Evolutionary conservation across 2,113 vertebrate species (phyloP), one percentile per base, ranked within the genome.

Genomic region (Corythoichthys haematopterus): DNA sequence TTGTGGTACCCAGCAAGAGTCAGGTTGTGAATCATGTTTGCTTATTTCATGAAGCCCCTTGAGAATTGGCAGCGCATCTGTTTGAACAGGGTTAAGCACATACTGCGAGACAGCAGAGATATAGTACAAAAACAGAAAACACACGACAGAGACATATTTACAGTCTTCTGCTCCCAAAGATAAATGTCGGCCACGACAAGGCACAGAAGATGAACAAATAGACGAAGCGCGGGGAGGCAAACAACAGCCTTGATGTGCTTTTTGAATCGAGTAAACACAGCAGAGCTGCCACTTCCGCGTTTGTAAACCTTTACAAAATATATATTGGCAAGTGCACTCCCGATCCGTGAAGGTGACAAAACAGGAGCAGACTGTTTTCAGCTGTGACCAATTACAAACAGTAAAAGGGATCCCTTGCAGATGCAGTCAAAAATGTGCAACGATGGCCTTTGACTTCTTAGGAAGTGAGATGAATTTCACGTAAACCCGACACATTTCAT

Each of bases 331-430:
- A 3, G 58, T 67, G 75, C 83, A 78, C 5, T 68, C 66, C 77
- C 85, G 84, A 90, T 83, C 85, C 70, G 65, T 82, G 82, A 87
- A 85, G 83, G 83, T 76, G 86, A 87, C 79, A 84, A 89, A 89
- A 84, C 79, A 72, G 78, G 84, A 88, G 76, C 75, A 80, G 86
- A 74, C 77, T 79, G 63, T 73, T 65, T 78, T 69, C 77, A 87
- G 85, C 86, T 84, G 82, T 72, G 78, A 85, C 83, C 79, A 73
- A 90, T 91, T 90, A 85, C 87, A 85, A 90, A 85, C 80, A 79
- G 78, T 51, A 74, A 77, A 78, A 75, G 84, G 86, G 88, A 89
- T 87, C 84, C 77, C 70, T 69, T 75, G 69, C 33, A 12, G 77
- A 84, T 82, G 71, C 82, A 74, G 70, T 33, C 79, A 70, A 79